Evolutionary conservation across 2,797 vertebrate genomes (phyloP).

Genomic region (Hippocampus kuda): DNA sequence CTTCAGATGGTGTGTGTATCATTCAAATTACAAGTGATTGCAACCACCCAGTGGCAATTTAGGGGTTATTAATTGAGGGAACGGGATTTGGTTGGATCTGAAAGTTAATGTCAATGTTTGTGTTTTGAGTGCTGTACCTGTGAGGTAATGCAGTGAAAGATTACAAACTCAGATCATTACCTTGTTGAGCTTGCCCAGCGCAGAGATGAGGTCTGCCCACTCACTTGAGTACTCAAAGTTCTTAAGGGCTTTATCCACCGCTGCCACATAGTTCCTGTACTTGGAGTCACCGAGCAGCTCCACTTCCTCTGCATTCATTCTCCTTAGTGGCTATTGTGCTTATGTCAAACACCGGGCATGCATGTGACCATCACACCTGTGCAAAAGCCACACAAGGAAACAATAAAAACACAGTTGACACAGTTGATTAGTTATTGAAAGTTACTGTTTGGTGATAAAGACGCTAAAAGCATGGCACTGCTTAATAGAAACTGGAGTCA

Average conservation of each 20-base stretch:
- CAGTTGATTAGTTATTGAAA: background rate
- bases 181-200: conserved; percentile 98
- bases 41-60: background rate
- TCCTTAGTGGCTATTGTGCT: conserved; percentile 72
- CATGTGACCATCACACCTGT: conserved; percentile 75
- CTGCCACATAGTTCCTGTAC: conserved; percentile 97
- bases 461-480: background rate
- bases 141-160: too few relatives aligned
- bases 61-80: background rate
- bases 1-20: background rate
- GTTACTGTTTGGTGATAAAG: background rate
- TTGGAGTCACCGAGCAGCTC: conserved; percentile 96
- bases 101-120: background rate
- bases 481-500: background rate
- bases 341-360: conserved; percentile 68
- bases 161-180: conserved; percentile 50
- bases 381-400: background rate
- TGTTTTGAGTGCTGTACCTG: background rate
- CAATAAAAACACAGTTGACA: background rate
- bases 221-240: conserved; percentile 99
- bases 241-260: conserved; percentile 97
- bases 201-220: conserved; percentile 98
- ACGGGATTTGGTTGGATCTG: background rate
- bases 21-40: background rate
- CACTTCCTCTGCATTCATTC: conserved; percentile 98